Conservation (phyloP, 1,140 invertebrate species). For the Streblospio benedicti region DNA sequence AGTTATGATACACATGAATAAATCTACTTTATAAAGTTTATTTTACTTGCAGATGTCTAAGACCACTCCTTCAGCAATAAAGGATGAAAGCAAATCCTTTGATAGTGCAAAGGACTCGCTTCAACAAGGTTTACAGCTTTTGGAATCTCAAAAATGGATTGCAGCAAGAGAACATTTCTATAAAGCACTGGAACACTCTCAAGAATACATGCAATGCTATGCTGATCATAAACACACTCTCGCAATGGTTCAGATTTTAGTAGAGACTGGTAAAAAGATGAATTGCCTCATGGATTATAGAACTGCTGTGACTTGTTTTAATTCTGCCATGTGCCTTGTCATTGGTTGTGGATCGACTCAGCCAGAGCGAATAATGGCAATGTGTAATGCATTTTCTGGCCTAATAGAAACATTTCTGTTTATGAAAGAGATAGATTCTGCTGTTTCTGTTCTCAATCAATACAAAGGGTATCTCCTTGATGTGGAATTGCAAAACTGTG, state of each 20-base stretch:
- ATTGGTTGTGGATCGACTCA: background rate
- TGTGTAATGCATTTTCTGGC: background rate
- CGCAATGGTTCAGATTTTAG: conserved; percentile 1
- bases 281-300: background rate
- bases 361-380: background rate
- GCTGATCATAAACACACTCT: too few species aligned
- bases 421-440: background rate
- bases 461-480: background rate
- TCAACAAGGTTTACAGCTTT: too few species aligned
- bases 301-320: background rate
- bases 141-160: too few species aligned
- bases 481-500: background rate
- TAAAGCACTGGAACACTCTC: too few species aligned
- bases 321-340: background rate
- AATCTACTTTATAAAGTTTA: too few species aligned
- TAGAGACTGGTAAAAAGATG: background rate
- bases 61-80: too few species aligned
- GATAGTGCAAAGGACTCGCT: too few species aligned
- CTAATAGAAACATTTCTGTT: background rate
- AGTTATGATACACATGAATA: too few species aligned
- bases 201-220: too few species aligned
- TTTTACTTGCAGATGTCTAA: too few species aligned
- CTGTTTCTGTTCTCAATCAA: background rate
- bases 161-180: too few species aligned
- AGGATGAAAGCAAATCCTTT: too few species aligned